These are phyloP conservation scores for Parasteatoda lunata DNA, from an alignment of 2,888 invertebrate genomes.

Conservation along the genomic window DNA sequence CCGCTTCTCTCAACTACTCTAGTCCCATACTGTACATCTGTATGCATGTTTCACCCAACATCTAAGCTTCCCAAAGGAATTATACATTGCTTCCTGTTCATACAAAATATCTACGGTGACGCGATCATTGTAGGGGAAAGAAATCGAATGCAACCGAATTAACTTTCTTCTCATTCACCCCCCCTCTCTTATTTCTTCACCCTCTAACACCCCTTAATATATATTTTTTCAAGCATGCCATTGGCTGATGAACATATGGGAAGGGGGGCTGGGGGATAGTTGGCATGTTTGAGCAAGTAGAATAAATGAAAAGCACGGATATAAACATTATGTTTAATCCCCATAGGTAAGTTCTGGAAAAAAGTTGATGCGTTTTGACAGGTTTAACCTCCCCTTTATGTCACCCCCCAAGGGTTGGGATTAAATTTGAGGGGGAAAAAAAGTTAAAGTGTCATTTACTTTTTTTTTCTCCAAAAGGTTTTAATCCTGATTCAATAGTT, in stretches of 20 bases:
- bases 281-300: conserved; percentile 34
- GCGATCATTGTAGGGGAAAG: conserved; percentile 10
- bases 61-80: conserved; percentile 63
- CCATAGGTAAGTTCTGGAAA: not conserved
- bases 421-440: not conserved
- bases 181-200: conserved; percentile 3
- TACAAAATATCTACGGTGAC: conserved; percentile 59
- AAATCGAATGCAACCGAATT: conserved; percentile 51
- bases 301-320: conserved; percentile 13
- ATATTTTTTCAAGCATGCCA: conserved; percentile 13
- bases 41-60: conserved; percentile 64
- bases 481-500: no score
- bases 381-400: not conserved
- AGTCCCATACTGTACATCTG: conserved; percentile 60
- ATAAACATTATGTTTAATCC: conserved; percentile 43
- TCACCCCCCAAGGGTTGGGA: not conserved
- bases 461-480: no score
- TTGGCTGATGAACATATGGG: conserved; percentile 47
- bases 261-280: conserved; percentile 21
- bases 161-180: conserved; percentile 8
- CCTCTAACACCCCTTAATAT: conserved; percentile 8
- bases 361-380: conserved; percentile 1
- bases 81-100: conserved; percentile 63
- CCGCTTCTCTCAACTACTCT: conserved; percentile 1
- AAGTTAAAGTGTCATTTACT: not conserved